Evolutionary conservation across 2,113 vertebrate genomes (phyloP), one percentile per base, ranked within the genome.

Genomic region (Pelobates fuscus): DNA sequence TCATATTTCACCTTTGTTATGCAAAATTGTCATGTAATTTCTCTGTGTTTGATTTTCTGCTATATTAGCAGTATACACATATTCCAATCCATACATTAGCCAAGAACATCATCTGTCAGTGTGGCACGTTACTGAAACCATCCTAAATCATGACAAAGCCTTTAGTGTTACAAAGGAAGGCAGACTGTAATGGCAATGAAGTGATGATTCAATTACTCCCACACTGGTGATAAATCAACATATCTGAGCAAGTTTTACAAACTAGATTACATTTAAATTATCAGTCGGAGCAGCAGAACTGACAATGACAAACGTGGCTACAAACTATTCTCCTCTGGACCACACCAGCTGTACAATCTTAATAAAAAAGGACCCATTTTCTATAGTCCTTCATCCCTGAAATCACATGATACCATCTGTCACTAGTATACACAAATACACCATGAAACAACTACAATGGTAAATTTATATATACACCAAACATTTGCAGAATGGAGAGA

Each of bases 181-280:
- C 72, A 52, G 54, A 44, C 30, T 17, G 46, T 26, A 32, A 80
- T 71, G 43, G 77, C 58, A 75, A 83, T 17, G 29, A 79, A 88
- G 77, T 72, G 18, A 17, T 61, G 57, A 59, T 54, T 70, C 63
- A 52, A 26, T 63, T 70, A 59, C 25, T 77, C 69, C 74, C 64
- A 82, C 64, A 59, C 17, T 27, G 84, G 21, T 2, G 29, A 78
- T 75, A 81, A 82, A 71, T 78, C 52, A 54, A 0, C 46, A 55
- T 0, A 37, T 64, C 57, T 3, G 30, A 76, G 23, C 79, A 61
- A 37, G 29, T 78, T 79, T 77, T 73, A 80, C 1, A 80, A 62
- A 77, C 24, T 65, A 25, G 7, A 77, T 70, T 44, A 71, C n/a
- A 72, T 69, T 17, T 41, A 57, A 82, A 26, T 27, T 8, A 63